A percentile compares a stretch with the other conserved stretches of the same genome.
phyloP scores from a whole-genome alignment of 2,888 invertebrate genomes.

The Tachina fera region DNA sequence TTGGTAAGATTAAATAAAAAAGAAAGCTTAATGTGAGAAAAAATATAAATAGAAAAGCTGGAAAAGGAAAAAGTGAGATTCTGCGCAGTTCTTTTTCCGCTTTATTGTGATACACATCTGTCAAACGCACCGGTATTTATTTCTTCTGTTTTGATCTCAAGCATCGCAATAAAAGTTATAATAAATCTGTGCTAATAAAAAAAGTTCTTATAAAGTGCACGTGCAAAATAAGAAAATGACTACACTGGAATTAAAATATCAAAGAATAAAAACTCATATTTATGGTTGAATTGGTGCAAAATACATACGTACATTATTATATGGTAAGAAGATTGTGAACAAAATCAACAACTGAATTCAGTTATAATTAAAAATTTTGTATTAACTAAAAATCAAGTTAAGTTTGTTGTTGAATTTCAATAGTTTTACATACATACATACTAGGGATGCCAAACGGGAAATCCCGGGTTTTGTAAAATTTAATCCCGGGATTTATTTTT shows the following conservation, averaged over 20 bases:
- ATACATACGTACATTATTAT: no score
- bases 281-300: no score
- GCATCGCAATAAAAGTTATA: constrained; percentile 59
- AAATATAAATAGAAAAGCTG: constrained; percentile 57
- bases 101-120: constrained; percentile 30
- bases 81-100: constrained; percentile 55
- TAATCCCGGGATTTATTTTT: no score
- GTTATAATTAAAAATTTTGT: no score
- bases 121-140: constrained; percentile 64
- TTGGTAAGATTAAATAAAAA: not conserved
- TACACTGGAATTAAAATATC: not conserved
- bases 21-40: constrained; percentile 22
- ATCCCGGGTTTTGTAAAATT: no score
- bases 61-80: constrained; percentile 51
- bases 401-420: no score
- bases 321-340: no score
- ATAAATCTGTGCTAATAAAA: not conserved
- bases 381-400: no score
- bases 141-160: constrained; percentile 60
- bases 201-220: not conserved
- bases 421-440: no score
- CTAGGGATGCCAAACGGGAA: no score
- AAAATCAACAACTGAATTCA: no score
- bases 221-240: constrained; percentile 8
- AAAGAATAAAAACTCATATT: no score